A percentile compares a stretch with the other conserved stretches of the same genome.
Conservation (phyloP, 2,113 vertebrate genomes). For the Brachyhypopomus gauderio region DNA sequence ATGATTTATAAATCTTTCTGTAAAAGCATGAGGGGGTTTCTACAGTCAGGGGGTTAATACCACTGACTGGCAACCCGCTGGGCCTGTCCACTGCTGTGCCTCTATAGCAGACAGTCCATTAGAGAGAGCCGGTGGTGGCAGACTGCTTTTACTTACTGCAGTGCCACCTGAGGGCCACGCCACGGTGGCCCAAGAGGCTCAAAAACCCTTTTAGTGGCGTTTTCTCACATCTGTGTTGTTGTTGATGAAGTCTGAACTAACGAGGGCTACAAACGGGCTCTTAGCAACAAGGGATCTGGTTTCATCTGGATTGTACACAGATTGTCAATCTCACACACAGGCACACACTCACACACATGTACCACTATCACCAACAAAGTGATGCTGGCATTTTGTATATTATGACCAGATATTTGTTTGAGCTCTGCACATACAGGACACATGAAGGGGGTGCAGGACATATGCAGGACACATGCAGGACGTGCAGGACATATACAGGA, state of each 20-base stretch:
- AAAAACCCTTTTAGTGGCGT: constrained; percentile 14
- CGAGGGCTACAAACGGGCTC: neutral
- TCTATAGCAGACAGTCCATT: constrained; percentile 32
- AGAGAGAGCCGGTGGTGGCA: constrained; percentile 9
- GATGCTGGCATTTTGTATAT: neutral
- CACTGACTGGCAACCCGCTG: constrained; percentile 8
- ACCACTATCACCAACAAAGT: neutral
- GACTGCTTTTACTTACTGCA: constrained; percentile 24
- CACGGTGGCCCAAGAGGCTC: neutral
- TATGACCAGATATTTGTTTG: too few relatives aligned
- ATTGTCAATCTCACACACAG: neutral
- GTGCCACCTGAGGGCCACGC: neutral
- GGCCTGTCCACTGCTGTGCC: neutral
- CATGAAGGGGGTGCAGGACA: too few relatives aligned
- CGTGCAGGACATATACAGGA: too few relatives aligned
- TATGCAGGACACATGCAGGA: too few relatives aligned
- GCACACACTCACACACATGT: too few relatives aligned
- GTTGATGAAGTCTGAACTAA: neutral
- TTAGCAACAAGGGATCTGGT: neutral
- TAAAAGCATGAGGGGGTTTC: constrained; percentile 36
- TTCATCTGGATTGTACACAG: neutral
- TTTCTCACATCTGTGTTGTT: constrained; percentile 8
- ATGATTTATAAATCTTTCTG: constrained; percentile 50
- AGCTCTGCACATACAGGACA: neutral
- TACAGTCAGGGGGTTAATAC: constrained; percentile 41